Evolutionary conservation across 2,797 vertebrate genomes (phyloP).

Genomic region (Phaenicophaeus curvirostris): DNA sequence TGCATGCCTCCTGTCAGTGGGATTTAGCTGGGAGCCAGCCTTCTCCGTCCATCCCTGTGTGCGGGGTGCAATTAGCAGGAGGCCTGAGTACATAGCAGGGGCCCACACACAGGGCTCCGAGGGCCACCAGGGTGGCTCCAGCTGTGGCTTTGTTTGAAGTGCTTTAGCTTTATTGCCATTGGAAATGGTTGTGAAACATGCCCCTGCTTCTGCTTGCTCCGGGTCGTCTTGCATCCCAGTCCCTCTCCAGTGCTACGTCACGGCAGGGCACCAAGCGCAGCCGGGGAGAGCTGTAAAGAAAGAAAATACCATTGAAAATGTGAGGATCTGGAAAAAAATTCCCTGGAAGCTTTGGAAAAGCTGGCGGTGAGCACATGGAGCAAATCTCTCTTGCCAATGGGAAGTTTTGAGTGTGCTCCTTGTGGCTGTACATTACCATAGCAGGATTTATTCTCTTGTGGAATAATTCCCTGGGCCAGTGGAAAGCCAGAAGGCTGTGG

Average conservation of each 20-base stretch:
- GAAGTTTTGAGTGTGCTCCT: rapidly evolving
- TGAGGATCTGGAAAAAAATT: rapidly evolving
- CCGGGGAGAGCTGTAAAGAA: not conserved
- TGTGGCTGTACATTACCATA: not conserved
- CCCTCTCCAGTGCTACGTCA: not conserved
- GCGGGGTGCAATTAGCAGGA: not conserved
- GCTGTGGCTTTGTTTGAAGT: not conserved
- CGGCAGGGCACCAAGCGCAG: not conserved
- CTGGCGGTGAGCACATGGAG: not conserved
- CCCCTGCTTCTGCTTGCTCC: not conserved
- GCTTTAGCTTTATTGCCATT: not conserved
- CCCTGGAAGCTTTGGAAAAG: not conserved
- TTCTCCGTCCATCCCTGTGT: too few species aligned
- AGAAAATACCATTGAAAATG: not conserved
- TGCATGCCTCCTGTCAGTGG: not conserved
- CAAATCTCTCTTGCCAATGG: not conserved
- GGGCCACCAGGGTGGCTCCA: not conserved
- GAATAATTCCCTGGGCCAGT: not conserved
- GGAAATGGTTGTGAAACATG: not conserved
- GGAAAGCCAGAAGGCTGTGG: not conserved
- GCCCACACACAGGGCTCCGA: not conserved
- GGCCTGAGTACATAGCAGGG: rapidly evolving
- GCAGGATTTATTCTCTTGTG: not conserved
- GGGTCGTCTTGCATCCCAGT: not conserved
- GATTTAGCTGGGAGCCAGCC: not conserved